Conservation (phyloP, 2,113 vertebrate genomes). For the Saccopteryx bilineata region DNA sequence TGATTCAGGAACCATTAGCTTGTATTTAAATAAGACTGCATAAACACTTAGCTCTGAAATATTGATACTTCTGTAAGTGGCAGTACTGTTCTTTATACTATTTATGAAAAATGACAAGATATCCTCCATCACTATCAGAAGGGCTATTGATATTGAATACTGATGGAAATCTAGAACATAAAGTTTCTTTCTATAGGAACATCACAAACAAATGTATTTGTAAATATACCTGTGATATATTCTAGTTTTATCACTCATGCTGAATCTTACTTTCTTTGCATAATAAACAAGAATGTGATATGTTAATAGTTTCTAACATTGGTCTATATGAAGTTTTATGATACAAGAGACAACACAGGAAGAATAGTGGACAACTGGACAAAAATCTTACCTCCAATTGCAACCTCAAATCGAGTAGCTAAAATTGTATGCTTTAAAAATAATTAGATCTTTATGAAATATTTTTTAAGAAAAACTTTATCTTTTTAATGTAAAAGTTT, state of each 20-base stretch:
- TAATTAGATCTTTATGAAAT: background rate
- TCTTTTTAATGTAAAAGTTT: background rate
- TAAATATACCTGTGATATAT: background rate
- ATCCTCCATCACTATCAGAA: background rate
- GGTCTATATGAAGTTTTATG: background rate
- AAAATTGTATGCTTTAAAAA: background rate
- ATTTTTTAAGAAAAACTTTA: background rate
- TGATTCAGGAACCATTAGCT: background rate
- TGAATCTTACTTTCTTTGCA: background rate
- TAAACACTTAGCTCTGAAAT: background rate
- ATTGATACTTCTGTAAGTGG: background rate
- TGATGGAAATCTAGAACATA: background rate
- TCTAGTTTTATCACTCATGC: background rate
- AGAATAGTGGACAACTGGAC: background rate
- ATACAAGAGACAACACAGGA: background rate
- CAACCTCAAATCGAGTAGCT: background rate
- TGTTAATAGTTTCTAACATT: background rate
- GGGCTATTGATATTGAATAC: background rate
- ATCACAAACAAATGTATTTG: background rate
- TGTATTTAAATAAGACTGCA: background rate
- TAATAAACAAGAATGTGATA: background rate
- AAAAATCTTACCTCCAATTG: background rate
- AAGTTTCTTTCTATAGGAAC: background rate
- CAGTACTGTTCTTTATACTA: background rate
- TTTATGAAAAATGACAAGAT: background rate